Evolutionary conservation across 2,113 vertebrate species (phyloP).

Genomic region (Lepisosteus osseus): DNA sequence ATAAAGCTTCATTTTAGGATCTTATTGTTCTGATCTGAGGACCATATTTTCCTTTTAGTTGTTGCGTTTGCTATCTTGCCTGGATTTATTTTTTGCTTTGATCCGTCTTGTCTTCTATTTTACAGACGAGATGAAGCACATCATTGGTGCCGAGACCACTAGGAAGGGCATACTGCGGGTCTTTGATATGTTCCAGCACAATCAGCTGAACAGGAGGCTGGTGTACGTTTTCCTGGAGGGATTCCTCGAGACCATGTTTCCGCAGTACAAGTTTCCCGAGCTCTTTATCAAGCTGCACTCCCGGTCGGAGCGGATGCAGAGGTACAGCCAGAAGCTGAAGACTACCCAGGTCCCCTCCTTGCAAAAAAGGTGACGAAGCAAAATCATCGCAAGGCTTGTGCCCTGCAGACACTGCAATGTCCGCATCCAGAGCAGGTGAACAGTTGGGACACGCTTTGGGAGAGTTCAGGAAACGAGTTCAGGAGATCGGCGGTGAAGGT

Average conservation of each 20-base stretch:
- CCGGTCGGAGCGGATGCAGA: slow-evolving; percentile 83
- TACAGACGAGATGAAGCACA: slow-evolving; percentile 74
- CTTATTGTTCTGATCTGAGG: no score
- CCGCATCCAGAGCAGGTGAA: not conserved
- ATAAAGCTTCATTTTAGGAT: no score
- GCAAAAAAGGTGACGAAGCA: slow-evolving; percentile 94
- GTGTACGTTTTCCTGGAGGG: slow-evolving; percentile 96
- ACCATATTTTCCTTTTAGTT: no score
- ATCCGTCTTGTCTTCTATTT: not conserved
- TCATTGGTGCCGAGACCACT: slow-evolving; percentile 78
- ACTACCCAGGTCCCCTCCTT: slow-evolving; percentile 73
- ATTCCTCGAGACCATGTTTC: slow-evolving; percentile 96
- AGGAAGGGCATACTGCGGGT: slow-evolving; percentile 94
- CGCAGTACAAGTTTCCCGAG: slow-evolving; percentile 93
- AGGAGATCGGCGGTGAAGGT: not conserved
- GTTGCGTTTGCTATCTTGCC: no score
- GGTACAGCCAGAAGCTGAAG: slow-evolving; percentile 87
- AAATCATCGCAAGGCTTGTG: slow-evolving; percentile 39
- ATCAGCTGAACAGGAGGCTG: slow-evolving; percentile 91
- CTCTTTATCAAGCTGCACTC: slow-evolving; percentile 97
- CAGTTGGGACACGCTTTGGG: not conserved
- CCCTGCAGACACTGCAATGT: slow-evolving; percentile 25
- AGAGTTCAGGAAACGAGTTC: not conserved
- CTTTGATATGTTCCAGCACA: slow-evolving; percentile 98
- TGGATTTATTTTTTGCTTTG: no score